Percentiles rank a stretch among this genome's conserved stretches.
These are phyloP conservation scores for Petaurus breviceps DNA, from an alignment of 2,113 vertebrate genomes.

Conservation along the genomic window DNA sequence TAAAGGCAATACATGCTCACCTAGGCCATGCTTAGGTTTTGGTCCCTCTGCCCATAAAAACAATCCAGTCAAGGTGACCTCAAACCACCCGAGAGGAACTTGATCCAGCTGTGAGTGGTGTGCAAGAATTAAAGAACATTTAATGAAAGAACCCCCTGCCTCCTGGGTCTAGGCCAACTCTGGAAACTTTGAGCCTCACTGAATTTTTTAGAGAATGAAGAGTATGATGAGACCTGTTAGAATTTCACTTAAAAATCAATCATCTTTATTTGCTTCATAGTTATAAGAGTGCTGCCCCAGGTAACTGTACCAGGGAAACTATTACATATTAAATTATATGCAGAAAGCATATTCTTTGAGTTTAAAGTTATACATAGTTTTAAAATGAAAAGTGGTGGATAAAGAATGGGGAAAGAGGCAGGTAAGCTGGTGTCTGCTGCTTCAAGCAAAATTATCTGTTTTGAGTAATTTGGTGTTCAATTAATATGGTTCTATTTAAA, in stretches of 20 bases:
- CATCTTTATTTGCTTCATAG: constrained; percentile 37
- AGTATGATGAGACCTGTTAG: constrained; percentile 20
- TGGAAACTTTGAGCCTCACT: constrained; percentile 10
- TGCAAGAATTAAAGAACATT: background rate
- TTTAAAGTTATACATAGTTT: background rate
- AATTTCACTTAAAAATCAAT: constrained; percentile 42
- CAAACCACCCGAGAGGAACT: constrained; percentile 7
- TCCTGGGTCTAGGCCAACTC: background rate
- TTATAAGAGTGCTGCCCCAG: background rate
- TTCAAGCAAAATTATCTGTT: background rate
- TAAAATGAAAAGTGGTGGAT: background rate
- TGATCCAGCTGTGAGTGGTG: background rate
- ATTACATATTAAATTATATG: background rate
- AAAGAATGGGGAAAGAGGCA: background rate
- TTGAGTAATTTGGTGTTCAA: background rate
- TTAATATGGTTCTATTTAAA: background rate
- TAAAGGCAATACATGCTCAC: constrained; percentile 72
- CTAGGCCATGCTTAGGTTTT: constrained; percentile 61
- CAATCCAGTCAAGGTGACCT: constrained; percentile 36
- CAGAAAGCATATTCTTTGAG: background rate
- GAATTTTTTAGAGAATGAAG: constrained; percentile 21
- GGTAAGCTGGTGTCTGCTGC: background rate
- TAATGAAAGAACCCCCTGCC: constrained; percentile 30
- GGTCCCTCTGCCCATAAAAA: constrained; percentile 59
- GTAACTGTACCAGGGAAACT: background rate